Evolutionary conservation across 2,113 vertebrate species (phyloP).

Genomic region (Apodemus sylvaticus): DNA sequence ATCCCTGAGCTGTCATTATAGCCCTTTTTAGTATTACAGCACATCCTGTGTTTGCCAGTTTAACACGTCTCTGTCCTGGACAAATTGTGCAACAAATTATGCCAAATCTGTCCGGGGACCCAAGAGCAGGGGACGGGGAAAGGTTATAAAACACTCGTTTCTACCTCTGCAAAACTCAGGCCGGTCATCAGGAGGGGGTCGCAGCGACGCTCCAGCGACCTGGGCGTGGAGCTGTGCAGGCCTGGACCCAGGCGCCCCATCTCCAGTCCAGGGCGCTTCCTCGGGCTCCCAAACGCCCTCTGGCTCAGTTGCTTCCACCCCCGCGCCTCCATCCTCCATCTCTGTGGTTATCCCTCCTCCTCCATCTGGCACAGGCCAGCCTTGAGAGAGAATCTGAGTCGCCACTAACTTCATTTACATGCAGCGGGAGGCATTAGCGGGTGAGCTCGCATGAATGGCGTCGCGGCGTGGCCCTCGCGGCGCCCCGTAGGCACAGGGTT

Average conservation of each 20-base stretch:
- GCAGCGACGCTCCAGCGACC: neutral
- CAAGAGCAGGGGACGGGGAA: neutral
- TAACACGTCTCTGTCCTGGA: neutral
- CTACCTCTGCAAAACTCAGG: neutral
- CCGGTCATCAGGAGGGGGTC: neutral
- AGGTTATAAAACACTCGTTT: neutral
- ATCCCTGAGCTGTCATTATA: no score
- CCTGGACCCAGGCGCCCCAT: neutral
- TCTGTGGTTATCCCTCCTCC: neutral
- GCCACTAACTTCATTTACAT: neutral
- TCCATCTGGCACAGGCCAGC: neutral
- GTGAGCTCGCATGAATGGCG: neutral
- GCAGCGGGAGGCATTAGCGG: fast-evolving
- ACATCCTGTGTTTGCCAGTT: neutral
- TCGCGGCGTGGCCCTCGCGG: neutral
- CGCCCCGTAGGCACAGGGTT: neutral
- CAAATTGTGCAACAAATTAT: neutral
- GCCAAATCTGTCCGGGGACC: neutral
- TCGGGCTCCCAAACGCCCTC: neutral
- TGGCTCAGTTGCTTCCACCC: neutral
- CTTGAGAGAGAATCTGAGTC: fast-evolving
- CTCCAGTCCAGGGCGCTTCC: neutral
- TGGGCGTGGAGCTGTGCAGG: neutral
- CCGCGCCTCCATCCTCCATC: neutral
- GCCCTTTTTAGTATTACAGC: neutral